A percentile compares a stretch with the other conserved stretches of the same genome.
phyloP scores from a whole-genome alignment of 2,888 invertebrate genomes.

The Eugnorisma glareosa region DNA sequence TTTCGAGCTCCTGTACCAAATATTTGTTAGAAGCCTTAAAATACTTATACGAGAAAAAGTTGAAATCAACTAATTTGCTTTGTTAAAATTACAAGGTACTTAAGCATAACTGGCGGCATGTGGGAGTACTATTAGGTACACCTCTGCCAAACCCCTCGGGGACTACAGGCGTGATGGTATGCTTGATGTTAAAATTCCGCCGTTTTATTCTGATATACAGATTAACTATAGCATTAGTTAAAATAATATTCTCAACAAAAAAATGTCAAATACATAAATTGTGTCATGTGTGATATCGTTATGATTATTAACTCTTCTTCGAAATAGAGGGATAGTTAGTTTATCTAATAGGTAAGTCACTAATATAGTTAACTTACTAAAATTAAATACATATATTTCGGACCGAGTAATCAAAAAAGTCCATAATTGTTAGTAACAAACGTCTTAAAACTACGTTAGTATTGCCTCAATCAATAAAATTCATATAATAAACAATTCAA shows the following conservation, averaged over 20 bases:
- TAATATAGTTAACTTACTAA: not conserved
- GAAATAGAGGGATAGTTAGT: not conserved
- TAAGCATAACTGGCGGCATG: not conserved
- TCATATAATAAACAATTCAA: too few species aligned
- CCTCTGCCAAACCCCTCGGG: not conserved
- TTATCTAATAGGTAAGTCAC: slow-evolving; percentile 5
- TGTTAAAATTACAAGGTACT: slow-evolving; percentile 11
- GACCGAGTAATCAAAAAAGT: too few species aligned
- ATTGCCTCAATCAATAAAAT: too few species aligned
- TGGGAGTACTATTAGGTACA: not conserved
- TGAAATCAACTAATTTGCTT: slow-evolving; percentile 19
- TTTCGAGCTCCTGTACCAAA: not conserved
- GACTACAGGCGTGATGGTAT: not conserved
- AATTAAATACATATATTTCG: too few species aligned
- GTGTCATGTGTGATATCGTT: not conserved
- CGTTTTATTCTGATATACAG: slow-evolving; percentile 22
- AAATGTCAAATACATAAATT: not conserved
- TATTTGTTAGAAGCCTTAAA: slow-evolving; percentile 53
- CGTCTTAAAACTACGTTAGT: too few species aligned
- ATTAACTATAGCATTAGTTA: slow-evolving; percentile 20
- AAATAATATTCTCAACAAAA: not conserved
- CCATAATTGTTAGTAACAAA: too few species aligned
- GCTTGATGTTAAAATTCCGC: slow-evolving; percentile 25
- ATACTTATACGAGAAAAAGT: slow-evolving; percentile 42
- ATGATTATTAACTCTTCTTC: not conserved